Conservation (phyloP, 2,797 vertebrate genomes). For the Urocyon cinereoargenteus region DNA sequence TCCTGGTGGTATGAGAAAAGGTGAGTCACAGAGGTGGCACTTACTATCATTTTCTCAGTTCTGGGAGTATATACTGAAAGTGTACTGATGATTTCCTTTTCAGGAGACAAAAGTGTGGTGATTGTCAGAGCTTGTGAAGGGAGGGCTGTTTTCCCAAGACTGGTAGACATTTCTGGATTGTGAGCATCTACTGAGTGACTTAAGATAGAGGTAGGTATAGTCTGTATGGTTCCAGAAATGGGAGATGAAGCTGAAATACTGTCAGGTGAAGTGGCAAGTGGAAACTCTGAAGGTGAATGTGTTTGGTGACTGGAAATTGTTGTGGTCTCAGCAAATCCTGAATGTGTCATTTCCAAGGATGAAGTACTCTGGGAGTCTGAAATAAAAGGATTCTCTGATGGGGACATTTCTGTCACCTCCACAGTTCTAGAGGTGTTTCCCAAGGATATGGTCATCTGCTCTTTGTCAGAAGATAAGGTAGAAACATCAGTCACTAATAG, state of each 20-base stretch:
- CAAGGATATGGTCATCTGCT: not conserved
- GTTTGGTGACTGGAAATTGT: constrained; percentile 49
- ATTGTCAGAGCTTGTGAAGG: constrained; percentile 40
- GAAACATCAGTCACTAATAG: not conserved
- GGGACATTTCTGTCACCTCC: constrained; percentile 15
- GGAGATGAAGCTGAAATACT: not conserved
- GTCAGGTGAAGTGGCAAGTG: not conserved
- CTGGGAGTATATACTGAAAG: not conserved
- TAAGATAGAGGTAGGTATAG: not conserved
- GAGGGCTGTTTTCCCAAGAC: constrained; percentile 31
- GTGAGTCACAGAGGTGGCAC: constrained; percentile 29
- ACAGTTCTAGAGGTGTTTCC: not conserved
- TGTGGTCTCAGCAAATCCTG: constrained; percentile 42
- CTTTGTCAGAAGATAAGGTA: constrained; percentile 39
- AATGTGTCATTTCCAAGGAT: constrained; percentile 45
- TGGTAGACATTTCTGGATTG: constrained; percentile 56
- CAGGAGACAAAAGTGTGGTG: constrained; percentile 31
- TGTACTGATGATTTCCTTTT: constrained; percentile 8
- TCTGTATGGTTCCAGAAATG: not conserved
- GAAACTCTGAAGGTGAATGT: constrained; percentile 42
- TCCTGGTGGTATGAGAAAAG: not conserved
- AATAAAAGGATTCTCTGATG: constrained; percentile 47
- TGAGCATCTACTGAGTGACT: not conserved
- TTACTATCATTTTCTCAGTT: constrained; percentile 35
- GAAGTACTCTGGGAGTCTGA: constrained; percentile 14